phyloP scores from a whole-genome alignment of 37 sponge, comb jelly and placozoan species.

The Geodia barretti region DNA sequence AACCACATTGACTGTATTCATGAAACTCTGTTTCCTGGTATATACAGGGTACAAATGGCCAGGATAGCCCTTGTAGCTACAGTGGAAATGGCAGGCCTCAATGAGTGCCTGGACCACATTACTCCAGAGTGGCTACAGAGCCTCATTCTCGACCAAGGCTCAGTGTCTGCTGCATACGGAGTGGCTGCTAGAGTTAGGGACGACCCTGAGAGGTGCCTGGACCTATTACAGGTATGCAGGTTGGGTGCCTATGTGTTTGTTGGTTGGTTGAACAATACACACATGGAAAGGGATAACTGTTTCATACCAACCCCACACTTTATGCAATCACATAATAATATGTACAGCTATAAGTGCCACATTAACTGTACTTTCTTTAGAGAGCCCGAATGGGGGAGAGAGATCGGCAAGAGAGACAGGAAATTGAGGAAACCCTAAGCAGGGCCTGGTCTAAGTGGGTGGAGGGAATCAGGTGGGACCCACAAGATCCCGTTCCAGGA shows the following conservation, averaged over 20 bases:
- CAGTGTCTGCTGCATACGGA: neutral
- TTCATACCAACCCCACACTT: too few species aligned
- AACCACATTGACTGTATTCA: too few species aligned
- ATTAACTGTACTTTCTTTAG: too few species aligned
- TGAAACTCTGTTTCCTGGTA: neutral
- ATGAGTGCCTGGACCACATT: neutral
- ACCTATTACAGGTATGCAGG: neutral
- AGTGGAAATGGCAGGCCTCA: neutral
- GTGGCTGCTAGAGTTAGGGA: neutral
- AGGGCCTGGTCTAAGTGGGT: neutral
- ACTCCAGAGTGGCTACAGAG: conserved; percentile 11
- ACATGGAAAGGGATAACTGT: too few species aligned
- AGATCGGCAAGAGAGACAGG: neutral
- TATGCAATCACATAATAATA: too few species aligned
- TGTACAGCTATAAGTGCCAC: too few species aligned
- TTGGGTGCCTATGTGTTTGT: too few species aligned
- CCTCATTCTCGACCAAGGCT: neutral
- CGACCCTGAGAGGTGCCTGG: conserved; percentile 1
- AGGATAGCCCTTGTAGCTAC: neutral
- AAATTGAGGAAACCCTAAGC: neutral
- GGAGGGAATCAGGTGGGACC: neutral
- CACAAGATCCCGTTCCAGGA: too few species aligned
- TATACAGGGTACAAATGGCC: neutral
- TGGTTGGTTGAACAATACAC: too few species aligned
- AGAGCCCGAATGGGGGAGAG: neutral